phyloP scores from a whole-genome alignment of 1,140 invertebrate genomes.

The Megathymus violae region DNA sequence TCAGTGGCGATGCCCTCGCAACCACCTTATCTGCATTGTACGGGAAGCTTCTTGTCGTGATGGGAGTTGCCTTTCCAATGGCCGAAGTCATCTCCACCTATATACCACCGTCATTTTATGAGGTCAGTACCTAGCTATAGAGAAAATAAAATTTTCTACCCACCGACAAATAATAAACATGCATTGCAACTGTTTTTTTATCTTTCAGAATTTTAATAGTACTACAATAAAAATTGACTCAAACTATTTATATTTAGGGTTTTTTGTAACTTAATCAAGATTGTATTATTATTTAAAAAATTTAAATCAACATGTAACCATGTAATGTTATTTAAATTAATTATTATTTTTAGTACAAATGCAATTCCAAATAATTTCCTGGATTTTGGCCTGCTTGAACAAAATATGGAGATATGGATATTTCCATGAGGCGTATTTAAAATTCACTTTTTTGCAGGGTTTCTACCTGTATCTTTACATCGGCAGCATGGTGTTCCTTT shows the following conservation, averaged over 20 bases:
- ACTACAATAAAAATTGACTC: too few relatives aligned
- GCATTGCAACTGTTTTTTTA: too few relatives aligned
- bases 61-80: constrained; percentile 97
- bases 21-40: constrained; percentile 95
- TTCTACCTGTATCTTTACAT: constrained; percentile 96
- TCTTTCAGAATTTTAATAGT: too few relatives aligned
- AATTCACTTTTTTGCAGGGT: constrained; percentile 81
- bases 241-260: too few relatives aligned
- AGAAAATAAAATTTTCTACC: too few relatives aligned
- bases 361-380: neutral
- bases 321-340: too few relatives aligned
- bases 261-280: too few relatives aligned
- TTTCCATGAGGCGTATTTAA: constrained; percentile 13
- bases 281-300: too few relatives aligned
- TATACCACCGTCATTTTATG: constrained; percentile 95
- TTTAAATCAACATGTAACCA: too few relatives aligned
- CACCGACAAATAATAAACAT: too few relatives aligned
- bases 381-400: neutral
- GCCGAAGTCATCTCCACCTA: constrained; percentile 96
- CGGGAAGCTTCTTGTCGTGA: constrained; percentile 96
- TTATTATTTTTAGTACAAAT: too few relatives aligned
- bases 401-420: too few relatives aligned
- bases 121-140: constrained; percentile 87
- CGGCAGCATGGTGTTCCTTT: constrained; percentile 94
- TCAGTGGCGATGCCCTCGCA: constrained; percentile 90